These are phyloP conservation scores for Nymphicus hollandicus DNA, from an alignment of 2,113 vertebrate species.

Conservation along the genomic window DNA sequence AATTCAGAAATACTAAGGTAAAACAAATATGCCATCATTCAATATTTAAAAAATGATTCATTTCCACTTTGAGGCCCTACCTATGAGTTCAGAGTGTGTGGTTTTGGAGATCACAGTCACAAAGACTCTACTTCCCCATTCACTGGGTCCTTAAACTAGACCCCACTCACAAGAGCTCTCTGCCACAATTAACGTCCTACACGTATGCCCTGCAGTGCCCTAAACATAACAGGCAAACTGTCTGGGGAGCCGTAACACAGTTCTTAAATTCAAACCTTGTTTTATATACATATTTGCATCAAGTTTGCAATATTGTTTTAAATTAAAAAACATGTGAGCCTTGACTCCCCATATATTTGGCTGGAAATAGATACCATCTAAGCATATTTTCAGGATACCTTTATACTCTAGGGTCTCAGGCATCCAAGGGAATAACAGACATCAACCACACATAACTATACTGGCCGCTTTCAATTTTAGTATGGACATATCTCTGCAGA, in stretches of 20 bases:
- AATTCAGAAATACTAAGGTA: not conserved
- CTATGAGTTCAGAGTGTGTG: not conserved
- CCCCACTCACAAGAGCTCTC: not conserved
- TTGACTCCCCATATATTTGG: not conserved
- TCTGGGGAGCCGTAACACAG: rapidly evolving
- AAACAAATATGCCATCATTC: not conserved
- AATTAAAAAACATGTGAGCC: not conserved
- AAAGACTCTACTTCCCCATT: not conserved
- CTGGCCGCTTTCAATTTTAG: not conserved
- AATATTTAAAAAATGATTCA: rapidly evolving
- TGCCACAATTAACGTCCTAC: not conserved
- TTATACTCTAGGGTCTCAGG: not conserved
- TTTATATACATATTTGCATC: not conserved
- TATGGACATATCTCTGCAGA: not conserved
- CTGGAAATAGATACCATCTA: not conserved
- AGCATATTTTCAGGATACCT: not conserved
- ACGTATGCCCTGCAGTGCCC: not conserved
- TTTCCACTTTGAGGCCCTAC: not conserved
- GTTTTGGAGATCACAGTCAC: not conserved
- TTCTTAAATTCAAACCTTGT: not conserved
- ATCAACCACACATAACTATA: not conserved
- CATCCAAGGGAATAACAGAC: not conserved
- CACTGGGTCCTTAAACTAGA: not conserved
- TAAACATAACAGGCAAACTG: not conserved
- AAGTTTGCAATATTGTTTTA: not conserved